A percentile compares a stretch with the other conserved stretches of the same genome.
Evolutionary conservation across 2,888 invertebrate species (phyloP).

Genomic region (Cerceris ruficornis): DNA sequence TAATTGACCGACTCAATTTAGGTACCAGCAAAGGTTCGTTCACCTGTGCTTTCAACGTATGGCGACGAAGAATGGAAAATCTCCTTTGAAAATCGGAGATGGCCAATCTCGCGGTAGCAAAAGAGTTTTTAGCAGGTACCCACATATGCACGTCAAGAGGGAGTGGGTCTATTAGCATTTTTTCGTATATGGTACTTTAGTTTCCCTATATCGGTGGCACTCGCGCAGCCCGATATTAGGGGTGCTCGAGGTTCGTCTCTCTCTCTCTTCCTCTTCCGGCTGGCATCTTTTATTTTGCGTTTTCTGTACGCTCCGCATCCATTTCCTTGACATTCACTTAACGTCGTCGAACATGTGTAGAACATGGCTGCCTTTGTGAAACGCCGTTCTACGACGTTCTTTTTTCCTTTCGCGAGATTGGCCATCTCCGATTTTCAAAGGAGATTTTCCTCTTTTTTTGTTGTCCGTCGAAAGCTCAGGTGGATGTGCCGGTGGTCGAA

Average conservation of each 20-base stretch:
- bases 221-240: slow-evolving; percentile 42
- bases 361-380: slow-evolving; percentile 48
- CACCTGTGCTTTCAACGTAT: background rate
- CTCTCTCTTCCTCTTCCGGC: background rate
- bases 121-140: background rate
- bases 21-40: background rate
- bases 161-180: slow-evolving; percentile 1
- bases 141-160: background rate
- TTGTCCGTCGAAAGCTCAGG: background rate
- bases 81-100: slow-evolving; percentile 22
- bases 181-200: background rate
- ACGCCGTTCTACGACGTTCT: background rate
- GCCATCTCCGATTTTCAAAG: slow-evolving; percentile 26
- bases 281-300: slow-evolving; percentile 50
- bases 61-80: background rate
- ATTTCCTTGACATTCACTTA: slow-evolving; percentile 57
- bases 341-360: slow-evolving; percentile 47
- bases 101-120: slow-evolving; percentile 10
- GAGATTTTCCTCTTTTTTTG: background rate
- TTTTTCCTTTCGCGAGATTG: slow-evolving; percentile 8
- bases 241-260: slow-evolving; percentile 24
- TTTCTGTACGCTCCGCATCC: slow-evolving; percentile 43
- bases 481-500: background rate
- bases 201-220: slow-evolving; percentile 24
- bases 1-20: background rate